phyloP scores from a whole-genome alignment of 2,797 vertebrate species.

The Petrocephalus schoutedeni region DNA sequence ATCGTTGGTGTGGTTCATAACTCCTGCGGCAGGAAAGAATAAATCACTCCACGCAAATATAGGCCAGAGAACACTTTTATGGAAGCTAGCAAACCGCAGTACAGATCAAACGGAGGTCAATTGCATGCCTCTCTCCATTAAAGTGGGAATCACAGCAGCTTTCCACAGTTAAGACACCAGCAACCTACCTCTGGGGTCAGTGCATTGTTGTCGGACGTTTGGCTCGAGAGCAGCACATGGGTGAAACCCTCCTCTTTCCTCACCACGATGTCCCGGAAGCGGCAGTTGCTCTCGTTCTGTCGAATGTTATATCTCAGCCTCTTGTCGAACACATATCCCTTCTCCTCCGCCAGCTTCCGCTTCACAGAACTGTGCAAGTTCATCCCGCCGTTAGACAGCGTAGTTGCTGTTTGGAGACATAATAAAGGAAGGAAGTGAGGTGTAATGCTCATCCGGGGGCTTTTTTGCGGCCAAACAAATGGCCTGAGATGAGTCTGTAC shows the following conservation, averaged over 20 bases:
- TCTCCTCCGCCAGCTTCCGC: conserved; percentile 82
- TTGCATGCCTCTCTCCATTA: not conserved
- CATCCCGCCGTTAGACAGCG: conserved; percentile 76
- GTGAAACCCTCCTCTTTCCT: conserved; percentile 97
- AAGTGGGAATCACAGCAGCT: not conserved
- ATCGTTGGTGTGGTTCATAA: not conserved
- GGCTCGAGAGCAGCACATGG: conserved; percentile 90
- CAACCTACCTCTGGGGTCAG: conserved; percentile 88
- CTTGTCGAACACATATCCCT: conserved; percentile 90
- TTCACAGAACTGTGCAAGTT: conserved; percentile 82
- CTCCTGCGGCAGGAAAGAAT: not conserved
- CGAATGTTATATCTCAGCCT: conserved; percentile 92
- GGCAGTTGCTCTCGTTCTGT: conserved; percentile 90
- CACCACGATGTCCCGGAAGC: conserved; percentile 94
- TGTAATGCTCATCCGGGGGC: not conserved
- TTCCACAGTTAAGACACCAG: not conserved
- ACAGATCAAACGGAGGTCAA: not conserved
- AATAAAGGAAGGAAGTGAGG: not conserved
- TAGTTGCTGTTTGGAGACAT: conserved; percentile 59
- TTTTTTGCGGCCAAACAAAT: not conserved
- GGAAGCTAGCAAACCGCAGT: not conserved
- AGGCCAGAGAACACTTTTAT: not conserved
- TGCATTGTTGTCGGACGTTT: conserved; percentile 94
- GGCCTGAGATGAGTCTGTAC: not conserved
- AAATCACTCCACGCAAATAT: not conserved